phyloP scores from a whole-genome alignment of 2,797 vertebrate species.

The Anabas testudineus region DNA sequence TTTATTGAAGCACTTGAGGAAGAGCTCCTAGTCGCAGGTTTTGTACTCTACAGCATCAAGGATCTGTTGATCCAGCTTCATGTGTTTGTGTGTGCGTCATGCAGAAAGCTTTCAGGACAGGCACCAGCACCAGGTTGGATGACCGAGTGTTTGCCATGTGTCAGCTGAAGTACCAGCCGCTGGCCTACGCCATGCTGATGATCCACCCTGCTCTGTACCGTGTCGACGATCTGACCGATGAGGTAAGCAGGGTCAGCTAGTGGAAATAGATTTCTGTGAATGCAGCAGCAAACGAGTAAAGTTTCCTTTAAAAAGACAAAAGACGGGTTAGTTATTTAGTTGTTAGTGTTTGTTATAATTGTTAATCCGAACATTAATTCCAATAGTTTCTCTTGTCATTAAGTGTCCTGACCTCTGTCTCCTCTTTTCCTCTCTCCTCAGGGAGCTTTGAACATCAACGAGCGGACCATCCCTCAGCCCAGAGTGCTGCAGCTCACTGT shows the following conservation, averaged over 20 bases:
- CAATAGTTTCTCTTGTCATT: no score
- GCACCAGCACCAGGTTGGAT: conserved; percentile 90
- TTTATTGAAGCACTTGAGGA: no score
- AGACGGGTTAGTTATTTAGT: no score
- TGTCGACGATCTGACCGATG: conserved; percentile 90
- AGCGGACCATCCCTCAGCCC: conserved; percentile 94
- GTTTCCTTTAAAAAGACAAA: no score
- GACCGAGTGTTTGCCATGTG: conserved; percentile 95
- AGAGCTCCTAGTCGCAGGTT: no score
- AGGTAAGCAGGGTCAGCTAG: conserved; percentile 80
- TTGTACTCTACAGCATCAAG: not conserved
- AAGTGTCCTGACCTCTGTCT: not conserved
- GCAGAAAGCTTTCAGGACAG: conserved; percentile 95
- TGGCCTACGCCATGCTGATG: conserved; percentile 92
- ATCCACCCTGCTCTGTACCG: conserved; percentile 94
- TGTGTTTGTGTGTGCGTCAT: conserved; percentile 21
- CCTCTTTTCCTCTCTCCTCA: conserved; percentile 52
- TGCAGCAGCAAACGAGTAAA: not conserved
- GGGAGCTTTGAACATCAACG: conserved; percentile 92
- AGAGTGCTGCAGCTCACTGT: conserved; percentile 92
- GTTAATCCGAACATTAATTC: no score
- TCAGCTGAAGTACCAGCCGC: conserved; percentile 95
- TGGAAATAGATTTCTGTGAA: not conserved
- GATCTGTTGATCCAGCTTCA: not conserved
- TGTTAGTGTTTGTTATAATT: no score